Evolutionary conservation across 1,140 invertebrate genomes (phyloP), one percentile per base, ranked within the genome.

Genomic region (Nasonia longicornis): DNA sequence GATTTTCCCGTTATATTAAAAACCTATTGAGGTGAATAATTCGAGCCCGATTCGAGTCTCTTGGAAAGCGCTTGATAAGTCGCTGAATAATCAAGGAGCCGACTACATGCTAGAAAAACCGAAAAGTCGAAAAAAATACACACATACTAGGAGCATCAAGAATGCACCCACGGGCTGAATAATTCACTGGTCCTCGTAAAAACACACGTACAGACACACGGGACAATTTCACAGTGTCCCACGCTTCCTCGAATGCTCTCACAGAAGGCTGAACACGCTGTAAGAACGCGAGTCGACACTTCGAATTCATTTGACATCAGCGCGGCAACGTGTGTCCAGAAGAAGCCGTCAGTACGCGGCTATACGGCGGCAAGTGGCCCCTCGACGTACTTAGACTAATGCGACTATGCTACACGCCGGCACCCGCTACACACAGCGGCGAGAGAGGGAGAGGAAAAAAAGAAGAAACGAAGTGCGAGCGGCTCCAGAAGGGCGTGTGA

Each of bases 401-500:
- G 52, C 52, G 52, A 58, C 52, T 58, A 58, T 14, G 16, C 52
- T 87, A 67, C n/a, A 29, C 88, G 89, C 86, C 82, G 84, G 86
- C 89, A 88, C 88, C 89, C 86, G 87, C 89, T 86, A 86, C 63
- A 85, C 75, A 52, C 71, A 81, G 64, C 58, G 73, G 45, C n/a
- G 81, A 81, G 76, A 84, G 84, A 52, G 80, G 76, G 38, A n/a
- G 16, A 8, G 52, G 16, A 31, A 67, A 67, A 67, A 35, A 42
- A 48, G 82, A 75, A 74, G 82, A 67, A 29, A 42, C 58, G 83
- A 80, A 74, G 82, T 52, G 52, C 52, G 67, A 83, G 67, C 77
- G 69, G 58, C 83, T 83, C 85, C 87, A 89, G 86, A 87, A 87
- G 86, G 88, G 87, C 87, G 88, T 90, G 89, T 89, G 89, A 90